Evolutionary conservation across 2,797 vertebrate genomes (phyloP), one percentile per base, ranked within the genome.

Genomic region (Galago senegalensis): DNA sequence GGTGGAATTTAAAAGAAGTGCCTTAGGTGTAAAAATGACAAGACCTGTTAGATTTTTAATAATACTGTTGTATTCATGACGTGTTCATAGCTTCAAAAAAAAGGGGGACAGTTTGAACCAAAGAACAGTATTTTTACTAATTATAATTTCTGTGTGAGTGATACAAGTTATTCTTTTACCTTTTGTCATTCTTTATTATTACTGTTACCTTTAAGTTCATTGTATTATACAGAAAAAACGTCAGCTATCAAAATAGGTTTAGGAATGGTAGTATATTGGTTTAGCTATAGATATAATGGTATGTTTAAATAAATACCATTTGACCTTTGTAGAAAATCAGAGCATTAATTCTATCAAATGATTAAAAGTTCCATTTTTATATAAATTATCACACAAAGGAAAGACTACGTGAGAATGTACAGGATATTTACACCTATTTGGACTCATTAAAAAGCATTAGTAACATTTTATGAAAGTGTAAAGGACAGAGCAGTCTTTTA

Each of bases 381-480:
- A 81, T 84, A 95, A 94, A 75, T 87, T 5, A 87, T 90, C 94
- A 80, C 25, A 29, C 87, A 91, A 93, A 80, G 14, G 58, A 61
- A 61, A 94, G 27, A 53, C n/a, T 87, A 11, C 46, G 4, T 18
- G 17, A 83, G 29, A 95, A 81, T 91, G 53, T 88, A 70, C n/a
- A 92, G 4, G 31, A 29, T 95, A 73, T 46, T 94, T 27, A 91
- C 12, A 95, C 18, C 34, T 69, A 21, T 69, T 79, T 81, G 3
- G n/a, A 65, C 16, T 87, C 21, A 31, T 60, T 79, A 69, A 77
- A 69, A 34, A 37, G 11, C 69, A 89, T 91, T 89, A 93, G 53
- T 88, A 77, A 87, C 88, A 81, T 73, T 90, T 79, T 72, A 37
- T 27, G 37, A 63, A 95, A 63, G 53, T 87, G 43, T 46, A 1